Evolutionary conservation across 2,888 invertebrate species (phyloP).

Genomic region (Aphidius colemani): DNA sequence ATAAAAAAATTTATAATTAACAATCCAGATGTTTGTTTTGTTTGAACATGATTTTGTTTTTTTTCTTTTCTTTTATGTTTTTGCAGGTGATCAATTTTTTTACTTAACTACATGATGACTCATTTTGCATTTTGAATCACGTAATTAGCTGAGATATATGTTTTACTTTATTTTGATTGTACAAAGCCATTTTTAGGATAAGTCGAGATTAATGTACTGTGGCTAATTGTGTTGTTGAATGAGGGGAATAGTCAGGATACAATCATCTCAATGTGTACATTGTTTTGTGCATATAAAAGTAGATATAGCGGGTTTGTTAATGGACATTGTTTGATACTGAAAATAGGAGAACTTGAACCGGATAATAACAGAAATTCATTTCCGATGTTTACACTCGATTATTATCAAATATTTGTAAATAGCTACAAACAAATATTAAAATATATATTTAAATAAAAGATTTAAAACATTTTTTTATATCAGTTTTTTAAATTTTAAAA

Average conservation of each 20-base stretch:
- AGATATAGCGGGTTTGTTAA: not conserved
- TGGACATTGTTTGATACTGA: not conserved
- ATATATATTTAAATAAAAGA: too few relatives aligned
- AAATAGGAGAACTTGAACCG: conserved; percentile 18
- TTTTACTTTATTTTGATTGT: conserved; percentile 1
- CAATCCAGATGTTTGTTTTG: too few relatives aligned
- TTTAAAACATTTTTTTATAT: not conserved
- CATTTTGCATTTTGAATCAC: not conserved
- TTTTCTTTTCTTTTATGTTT: too few relatives aligned
- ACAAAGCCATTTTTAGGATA: conserved; percentile 15
- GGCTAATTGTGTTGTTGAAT: conserved; percentile 37
- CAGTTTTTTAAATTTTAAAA: conserved; percentile 8
- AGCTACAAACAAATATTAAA: not conserved
- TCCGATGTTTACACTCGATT: conserved; percentile 1
- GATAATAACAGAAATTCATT: conserved; percentile 26
- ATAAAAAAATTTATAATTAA: too few relatives aligned
- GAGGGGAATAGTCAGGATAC: conserved; percentile 26
- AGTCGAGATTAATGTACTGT: conserved; percentile 42
- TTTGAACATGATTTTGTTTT: too few relatives aligned
- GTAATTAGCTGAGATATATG: not conserved
- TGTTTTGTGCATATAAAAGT: conserved; percentile 10
- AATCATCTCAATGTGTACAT: conserved; percentile 20
- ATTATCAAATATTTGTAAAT: too few relatives aligned
- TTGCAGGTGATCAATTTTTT: too few relatives aligned
- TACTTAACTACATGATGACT: too few relatives aligned